Percentiles rank a stretch among this genome's conserved stretches.
These are phyloP conservation scores for Panzeria rudis DNA, from an alignment of 2,888 invertebrate genomes.

Conservation along the genomic window DNA sequence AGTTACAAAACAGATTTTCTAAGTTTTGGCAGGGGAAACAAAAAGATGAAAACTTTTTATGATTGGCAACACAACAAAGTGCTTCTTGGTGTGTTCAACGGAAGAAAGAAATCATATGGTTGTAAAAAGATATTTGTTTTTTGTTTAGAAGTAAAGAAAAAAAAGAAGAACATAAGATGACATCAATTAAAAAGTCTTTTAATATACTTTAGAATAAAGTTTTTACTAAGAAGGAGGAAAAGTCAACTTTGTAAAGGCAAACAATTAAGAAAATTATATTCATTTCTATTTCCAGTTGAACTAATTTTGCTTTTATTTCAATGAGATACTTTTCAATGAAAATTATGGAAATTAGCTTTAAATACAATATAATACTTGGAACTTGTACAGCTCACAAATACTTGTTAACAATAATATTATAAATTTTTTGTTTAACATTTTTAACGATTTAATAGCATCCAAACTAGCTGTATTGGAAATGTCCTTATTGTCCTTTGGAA, in stretches of 20 bases:
- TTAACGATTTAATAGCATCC: background rate
- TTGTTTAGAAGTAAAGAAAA: background rate
- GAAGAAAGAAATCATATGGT: constrained; percentile 30
- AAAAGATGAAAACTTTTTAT: constrained; percentile 46
- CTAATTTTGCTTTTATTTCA: background rate
- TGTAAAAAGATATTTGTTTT: constrained; percentile 7
- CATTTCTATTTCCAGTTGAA: background rate
- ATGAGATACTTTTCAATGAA: too few relatives aligned
- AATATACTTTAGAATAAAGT: constrained; percentile 26
- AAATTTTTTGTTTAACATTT: background rate
- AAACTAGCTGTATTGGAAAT: background rate
- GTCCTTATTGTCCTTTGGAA: background rate
- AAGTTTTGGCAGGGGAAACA: constrained; percentile 40
- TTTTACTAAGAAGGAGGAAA: background rate
- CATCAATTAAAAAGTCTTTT: constrained; percentile 60
- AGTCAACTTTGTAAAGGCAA: background rate
- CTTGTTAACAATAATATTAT: too few relatives aligned
- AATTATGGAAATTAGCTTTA: too few relatives aligned
- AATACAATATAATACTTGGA: too few relatives aligned
- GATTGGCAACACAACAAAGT: constrained; percentile 48
- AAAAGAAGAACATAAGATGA: constrained; percentile 5
- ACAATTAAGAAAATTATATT: constrained; percentile 12
- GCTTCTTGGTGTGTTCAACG: background rate
- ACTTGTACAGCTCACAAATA: too few relatives aligned
- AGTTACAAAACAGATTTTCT: constrained; percentile 39